Base-by-base conservation (phyloP, 2,888 invertebrate species). In the Branchipolynoe longqiensis region DNA sequence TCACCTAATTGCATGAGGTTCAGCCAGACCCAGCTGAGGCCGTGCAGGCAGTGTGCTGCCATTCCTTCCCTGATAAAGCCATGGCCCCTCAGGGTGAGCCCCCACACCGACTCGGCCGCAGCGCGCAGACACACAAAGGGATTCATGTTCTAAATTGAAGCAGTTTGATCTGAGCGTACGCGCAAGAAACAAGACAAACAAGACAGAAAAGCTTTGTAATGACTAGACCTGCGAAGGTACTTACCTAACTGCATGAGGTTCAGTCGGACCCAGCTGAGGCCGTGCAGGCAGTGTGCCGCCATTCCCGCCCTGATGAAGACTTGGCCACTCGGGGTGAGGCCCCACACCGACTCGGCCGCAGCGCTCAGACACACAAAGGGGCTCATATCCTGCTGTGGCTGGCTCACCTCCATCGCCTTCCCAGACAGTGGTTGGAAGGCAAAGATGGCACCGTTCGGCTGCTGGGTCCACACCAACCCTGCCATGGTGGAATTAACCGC, bases 261-360 rank as follows among this genome's bases (percentile, higher is more conserved):
- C 33, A 95, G 92, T 33, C 91, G 88, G 1, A 91, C 90, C 95
- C 95, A 95, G 31, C 92, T 92, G 8, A 90, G 88, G 0, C 95
- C 95, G 85, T 92, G 90, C 0, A 92, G 92, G 86, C 93, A 93
- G 28, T 88, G 89, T 12, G 92, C 90, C 0, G 94, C 92, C 84
- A 95, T 93, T 3, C 94, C 94, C 82, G 91, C 92, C 18, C 95
- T 90, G 38, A 94, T 93, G 88, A 91, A 94, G 6, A 95, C 92
- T 22, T 91, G 87, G 0, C 95, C 94, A 31, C 92, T 88, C n/a
- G 90, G 89, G 0, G 93, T 93, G 48, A 95, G 91, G 1, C 93
- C 91, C 95, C 95, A 95, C 25, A 95, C 89, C 6, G 94, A 93
- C 86, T 94, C 93, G 0, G 92, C 90, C 28, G 94, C 92, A 4